Conservation (phyloP, 2,888 invertebrate genomes). For the Cantharis rufa region DNA sequence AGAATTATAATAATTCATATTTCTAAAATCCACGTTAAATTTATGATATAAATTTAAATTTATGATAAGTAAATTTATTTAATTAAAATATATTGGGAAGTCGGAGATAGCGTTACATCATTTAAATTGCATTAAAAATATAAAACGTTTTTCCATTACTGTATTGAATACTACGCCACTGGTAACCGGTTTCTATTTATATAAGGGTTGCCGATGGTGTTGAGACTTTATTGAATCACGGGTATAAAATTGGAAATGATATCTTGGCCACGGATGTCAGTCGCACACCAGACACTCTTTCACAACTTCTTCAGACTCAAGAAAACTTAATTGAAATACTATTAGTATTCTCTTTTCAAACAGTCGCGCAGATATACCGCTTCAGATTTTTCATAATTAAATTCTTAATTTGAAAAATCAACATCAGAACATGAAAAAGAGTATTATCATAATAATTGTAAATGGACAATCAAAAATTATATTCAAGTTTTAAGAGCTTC, state of each 20-base stretch:
- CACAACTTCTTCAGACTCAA: constrained; percentile 47
- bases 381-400: constrained; percentile 50
- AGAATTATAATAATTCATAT: not conserved
- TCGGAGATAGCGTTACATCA: not conserved
- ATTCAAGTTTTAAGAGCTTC: not conserved
- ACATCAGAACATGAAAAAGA: constrained; percentile 18
- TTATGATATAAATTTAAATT: not conserved
- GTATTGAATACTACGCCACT: constrained; percentile 16
- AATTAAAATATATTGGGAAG: not conserved
- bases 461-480: constrained; percentile 2
- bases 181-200: constrained; percentile 39
- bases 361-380: constrained; percentile 42
- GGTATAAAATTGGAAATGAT: constrained; percentile 54
- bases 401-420: constrained; percentile 47
- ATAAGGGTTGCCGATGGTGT: constrained; percentile 54
- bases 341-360: constrained; percentile 51
- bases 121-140: not conserved
- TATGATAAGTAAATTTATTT: not conserved
- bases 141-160: not conserved
- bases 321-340: constrained; percentile 54
- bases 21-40: not conserved
- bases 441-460: constrained; percentile 5
- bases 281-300: constrained; percentile 51
- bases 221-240: constrained; percentile 54
- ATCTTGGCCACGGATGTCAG: constrained; percentile 52